Evolutionary conservation across 2,113 vertebrate species (phyloP).

Genomic region (Phalacrocorax carbo): DNA sequence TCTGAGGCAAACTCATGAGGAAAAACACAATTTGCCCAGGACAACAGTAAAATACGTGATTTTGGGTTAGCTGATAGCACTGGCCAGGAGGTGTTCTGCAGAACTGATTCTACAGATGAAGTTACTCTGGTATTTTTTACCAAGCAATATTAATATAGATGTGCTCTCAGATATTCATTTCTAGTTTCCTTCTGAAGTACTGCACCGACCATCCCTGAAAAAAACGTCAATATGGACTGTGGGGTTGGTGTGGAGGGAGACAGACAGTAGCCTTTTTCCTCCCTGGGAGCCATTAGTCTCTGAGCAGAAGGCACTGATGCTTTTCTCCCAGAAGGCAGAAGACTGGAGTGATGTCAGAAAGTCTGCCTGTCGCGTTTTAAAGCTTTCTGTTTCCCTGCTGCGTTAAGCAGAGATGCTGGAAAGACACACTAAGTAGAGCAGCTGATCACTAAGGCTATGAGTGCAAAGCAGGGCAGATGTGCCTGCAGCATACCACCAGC

Average conservation of each 20-base stretch:
- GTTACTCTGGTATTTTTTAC: background rate
- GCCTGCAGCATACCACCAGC: background rate
- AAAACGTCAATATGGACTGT: background rate
- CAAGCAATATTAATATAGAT: background rate
- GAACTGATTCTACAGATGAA: background rate
- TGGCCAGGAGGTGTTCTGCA: background rate
- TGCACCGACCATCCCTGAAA: background rate
- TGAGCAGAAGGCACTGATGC: background rate
- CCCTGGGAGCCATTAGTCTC: background rate
- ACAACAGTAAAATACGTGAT: background rate
- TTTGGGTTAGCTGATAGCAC: background rate
- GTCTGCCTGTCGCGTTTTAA: background rate
- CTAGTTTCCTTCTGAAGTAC: background rate
- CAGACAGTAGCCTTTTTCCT: background rate
- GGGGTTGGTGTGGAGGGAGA: background rate
- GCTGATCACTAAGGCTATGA: background rate
- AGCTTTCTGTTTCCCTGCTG: background rate
- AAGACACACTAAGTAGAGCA: background rate
- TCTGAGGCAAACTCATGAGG: background rate
- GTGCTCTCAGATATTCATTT: background rate
- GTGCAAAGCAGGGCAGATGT: fast-evolving
- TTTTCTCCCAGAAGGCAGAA: background rate
- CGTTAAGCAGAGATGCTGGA: background rate
- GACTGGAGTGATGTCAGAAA: background rate
- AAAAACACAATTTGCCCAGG: background rate